Base-by-base conservation (phyloP, 2,113 vertebrate genomes). In the Leptobrachium ailaonicum region DNA sequence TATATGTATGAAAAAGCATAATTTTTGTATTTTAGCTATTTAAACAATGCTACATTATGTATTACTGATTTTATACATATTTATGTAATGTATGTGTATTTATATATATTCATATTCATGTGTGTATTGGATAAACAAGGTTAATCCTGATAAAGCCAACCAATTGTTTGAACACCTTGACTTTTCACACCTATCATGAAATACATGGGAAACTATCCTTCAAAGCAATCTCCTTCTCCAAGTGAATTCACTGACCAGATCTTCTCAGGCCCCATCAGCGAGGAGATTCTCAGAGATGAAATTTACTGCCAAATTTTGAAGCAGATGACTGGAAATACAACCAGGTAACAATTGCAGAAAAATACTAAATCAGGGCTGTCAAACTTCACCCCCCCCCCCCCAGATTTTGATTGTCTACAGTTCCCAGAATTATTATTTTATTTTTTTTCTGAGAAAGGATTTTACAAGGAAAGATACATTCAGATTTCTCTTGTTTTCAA, bases 241-340 rank as follows among this genome's bases (percentile, higher is more conserved):
- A 74, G 91, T 0, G 95, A 98, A 78, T 93, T 98, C 85, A 98
- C 96, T 0, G 95, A 99, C 87, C 95, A 95, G 91, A 96, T 99
- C 88, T 99, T 99, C 68, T 86, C 90, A 0, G 82, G 86, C 2
- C 92, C 95, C 40, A 91, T 96, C 40, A 82, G 94, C 82, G 82
- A 95, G 0, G 90, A 94, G 0, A 78, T 76, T 0, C 89, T 99
- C 41, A 83, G 90, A 78, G 97, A 99, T 3, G 98, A 99, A 85
- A 92, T 97, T 84, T 99, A 98, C 83, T 98, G 98, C 82, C 98
- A 99, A 92, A 96, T 99, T 80, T 94, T 99, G 90, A 99, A 96
- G 85, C 98, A 99, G 84, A 92, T 99, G 88, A 98, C 94, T 0
- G 90, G 84, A 83, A 99, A 99, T 79, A 90, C 88, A 83, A 95